phyloP scores from a whole-genome alignment of 2,888 invertebrate genomes.

The Palloptera scutellata region DNA sequence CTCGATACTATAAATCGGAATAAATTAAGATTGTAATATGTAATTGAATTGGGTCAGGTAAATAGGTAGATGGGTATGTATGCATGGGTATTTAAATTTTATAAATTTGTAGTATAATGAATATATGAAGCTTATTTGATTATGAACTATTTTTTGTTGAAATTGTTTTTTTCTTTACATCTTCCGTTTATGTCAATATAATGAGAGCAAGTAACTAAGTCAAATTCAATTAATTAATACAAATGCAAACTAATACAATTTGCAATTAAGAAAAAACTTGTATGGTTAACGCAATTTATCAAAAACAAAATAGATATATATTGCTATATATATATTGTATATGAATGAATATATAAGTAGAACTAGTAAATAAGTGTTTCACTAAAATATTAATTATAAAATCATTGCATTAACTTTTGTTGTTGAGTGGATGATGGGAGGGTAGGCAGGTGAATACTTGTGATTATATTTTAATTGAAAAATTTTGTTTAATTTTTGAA shows the following conservation, averaged over 20 bases:
- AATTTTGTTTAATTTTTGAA: constrained; percentile 29
- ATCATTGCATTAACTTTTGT: neutral
- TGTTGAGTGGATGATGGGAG: constrained; percentile 17
- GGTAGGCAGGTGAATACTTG: constrained; percentile 15
- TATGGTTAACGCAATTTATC: constrained; percentile 8
- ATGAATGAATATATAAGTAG: neutral
- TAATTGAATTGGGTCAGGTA: too few species aligned
- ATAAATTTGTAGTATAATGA: neutral
- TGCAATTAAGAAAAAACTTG: constrained; percentile 8
- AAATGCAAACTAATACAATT: constrained; percentile 23
- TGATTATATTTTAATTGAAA: constrained; percentile 30
- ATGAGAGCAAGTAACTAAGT: neutral
- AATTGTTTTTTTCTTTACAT: neutral
- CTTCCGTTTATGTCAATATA: neutral
- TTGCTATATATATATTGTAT: neutral
- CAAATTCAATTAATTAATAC: constrained; percentile 11
- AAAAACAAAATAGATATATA: too few species aligned
- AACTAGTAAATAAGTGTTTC: too few species aligned
- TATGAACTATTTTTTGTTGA: too few species aligned
- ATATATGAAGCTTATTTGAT: too few species aligned
- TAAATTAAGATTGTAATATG: too few species aligned
- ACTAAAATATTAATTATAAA: neutral
- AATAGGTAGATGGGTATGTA: neutral
- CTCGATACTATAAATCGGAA: too few species aligned
- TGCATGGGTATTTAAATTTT: neutral